Percentiles rank a stretch among this genome's conserved stretches.
Evolutionary conservation across 1,140 invertebrate genomes (phyloP).

Genomic region (Ylistrum balloti): DNA sequence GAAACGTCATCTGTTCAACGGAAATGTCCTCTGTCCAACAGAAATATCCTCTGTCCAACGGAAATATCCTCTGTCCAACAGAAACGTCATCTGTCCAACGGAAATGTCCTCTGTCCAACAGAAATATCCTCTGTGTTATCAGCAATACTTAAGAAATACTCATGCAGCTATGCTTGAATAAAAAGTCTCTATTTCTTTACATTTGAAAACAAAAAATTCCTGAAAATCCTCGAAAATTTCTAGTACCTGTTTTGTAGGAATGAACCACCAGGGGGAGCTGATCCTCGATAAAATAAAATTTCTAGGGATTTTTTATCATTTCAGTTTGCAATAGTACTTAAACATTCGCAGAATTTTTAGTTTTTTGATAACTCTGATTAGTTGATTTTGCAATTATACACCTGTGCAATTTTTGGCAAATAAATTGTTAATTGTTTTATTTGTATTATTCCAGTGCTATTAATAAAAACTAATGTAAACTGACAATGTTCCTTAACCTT

Average conservation of each 20-base stretch:
- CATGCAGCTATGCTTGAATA: no score
- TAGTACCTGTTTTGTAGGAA: not conserved
- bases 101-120: no score
- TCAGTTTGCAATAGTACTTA: not conserved
- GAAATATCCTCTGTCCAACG: no score
- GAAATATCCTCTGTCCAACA: no score
- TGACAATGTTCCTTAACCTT: not conserved
- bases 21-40: no score
- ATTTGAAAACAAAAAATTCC: no score
- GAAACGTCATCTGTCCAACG: no score
- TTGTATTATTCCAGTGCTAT: slow-evolving; percentile 14
- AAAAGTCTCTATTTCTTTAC: no score
- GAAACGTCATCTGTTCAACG: no score
- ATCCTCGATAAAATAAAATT: not conserved
- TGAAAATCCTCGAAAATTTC: no score
- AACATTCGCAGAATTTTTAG: slow-evolving; percentile 19
- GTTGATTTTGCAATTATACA: not conserved
- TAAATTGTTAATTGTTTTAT: slow-evolving; percentile 9
- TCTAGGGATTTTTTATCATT: not conserved
- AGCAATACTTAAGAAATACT: no score
- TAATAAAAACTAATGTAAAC: not conserved
- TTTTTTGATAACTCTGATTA: not conserved
- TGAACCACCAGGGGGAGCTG: not conserved
- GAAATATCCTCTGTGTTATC: no score
- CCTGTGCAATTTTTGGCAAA: slow-evolving; percentile 32